Evolutionary conservation across 1,140 invertebrate genomes (phyloP).

Genomic region (Gerris buenoi): DNA sequence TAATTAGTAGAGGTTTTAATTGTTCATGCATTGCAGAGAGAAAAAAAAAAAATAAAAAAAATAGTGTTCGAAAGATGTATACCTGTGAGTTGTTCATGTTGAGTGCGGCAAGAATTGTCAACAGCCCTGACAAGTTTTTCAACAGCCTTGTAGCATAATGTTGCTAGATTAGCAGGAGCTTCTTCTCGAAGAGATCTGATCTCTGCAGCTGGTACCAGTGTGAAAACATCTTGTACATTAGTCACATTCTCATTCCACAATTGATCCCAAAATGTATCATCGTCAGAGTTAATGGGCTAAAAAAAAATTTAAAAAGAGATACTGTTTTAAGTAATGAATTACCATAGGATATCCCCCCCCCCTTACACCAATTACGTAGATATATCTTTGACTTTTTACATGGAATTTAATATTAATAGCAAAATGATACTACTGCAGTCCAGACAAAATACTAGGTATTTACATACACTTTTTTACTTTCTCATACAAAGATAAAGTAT

Average conservation of each 20-base stretch:
- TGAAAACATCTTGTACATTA: slow-evolving; percentile 92
- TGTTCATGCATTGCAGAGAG: too few relatives aligned
- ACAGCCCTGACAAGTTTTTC: slow-evolving; percentile 89
- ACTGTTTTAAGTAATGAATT: too few relatives aligned
- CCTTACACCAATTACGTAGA: background rate
- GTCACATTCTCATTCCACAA: slow-evolving; percentile 94
- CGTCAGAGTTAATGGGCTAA: slow-evolving; percentile 74
- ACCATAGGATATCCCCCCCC: too few relatives aligned
- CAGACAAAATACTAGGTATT: too few relatives aligned
- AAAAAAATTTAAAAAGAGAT: slow-evolving; percentile 17
- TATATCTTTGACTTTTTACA: background rate
- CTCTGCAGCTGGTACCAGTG: slow-evolving; percentile 82
- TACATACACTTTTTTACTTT: too few relatives aligned
- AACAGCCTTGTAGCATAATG: slow-evolving; percentile 95
- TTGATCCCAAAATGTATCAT: slow-evolving; percentile 96
- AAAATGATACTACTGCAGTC: too few relatives aligned
- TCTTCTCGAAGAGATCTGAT: slow-evolving; percentile 87
- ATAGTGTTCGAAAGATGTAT: too few relatives aligned
- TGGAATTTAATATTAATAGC: background rate
- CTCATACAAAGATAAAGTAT: too few relatives aligned
- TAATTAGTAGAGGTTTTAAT: too few relatives aligned
- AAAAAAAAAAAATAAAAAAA: too few relatives aligned
- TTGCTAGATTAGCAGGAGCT: slow-evolving; percentile 94
- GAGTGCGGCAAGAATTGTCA: slow-evolving; percentile 81
- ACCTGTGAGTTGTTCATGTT: slow-evolving; percentile 87